Percentiles rank a stretch among this genome's conserved stretches.
phyloP scores from a whole-genome alignment of 2,888 invertebrate species.

The Sinodicranocentrus sp. region DNA sequence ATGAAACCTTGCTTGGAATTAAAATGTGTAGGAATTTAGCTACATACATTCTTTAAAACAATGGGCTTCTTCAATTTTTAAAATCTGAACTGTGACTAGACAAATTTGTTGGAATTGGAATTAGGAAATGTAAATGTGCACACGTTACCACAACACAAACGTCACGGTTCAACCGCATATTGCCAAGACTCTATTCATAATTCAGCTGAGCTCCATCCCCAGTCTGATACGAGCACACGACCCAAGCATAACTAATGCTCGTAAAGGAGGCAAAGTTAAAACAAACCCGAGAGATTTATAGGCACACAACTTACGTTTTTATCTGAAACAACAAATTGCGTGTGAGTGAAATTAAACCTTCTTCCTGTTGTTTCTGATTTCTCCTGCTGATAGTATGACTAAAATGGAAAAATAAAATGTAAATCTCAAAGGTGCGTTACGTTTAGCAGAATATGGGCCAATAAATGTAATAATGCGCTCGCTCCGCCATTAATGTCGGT shows the following conservation, averaged over 20 bases:
- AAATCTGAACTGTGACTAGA: too few species aligned
- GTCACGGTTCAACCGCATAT: too few species aligned
- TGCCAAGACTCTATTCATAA: too few species aligned
- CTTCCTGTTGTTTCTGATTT: slow-evolving; percentile 58
- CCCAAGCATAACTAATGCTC: background rate
- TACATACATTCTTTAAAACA: too few species aligned
- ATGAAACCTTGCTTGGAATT: too few species aligned
- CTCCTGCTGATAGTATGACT: slow-evolving; percentile 38
- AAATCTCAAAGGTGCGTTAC: slow-evolving; percentile 48
- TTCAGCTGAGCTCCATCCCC: too few species aligned
- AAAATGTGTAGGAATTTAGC: too few species aligned
- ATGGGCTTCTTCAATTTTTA: too few species aligned
- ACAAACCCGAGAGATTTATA: slow-evolving; percentile 50
- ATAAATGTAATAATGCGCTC: slow-evolving; percentile 34
- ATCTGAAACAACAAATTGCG: slow-evolving; percentile 58
- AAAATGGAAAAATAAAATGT: slow-evolving; percentile 31
- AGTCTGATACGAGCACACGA: background rate
- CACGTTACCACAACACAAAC: too few species aligned
- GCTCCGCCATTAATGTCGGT: slow-evolving; percentile 34
- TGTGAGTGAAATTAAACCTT: slow-evolving; percentile 63
- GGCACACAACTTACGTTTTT: slow-evolving; percentile 49
- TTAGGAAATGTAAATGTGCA: too few species aligned
- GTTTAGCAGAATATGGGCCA: slow-evolving; percentile 18
- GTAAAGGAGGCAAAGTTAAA: slow-evolving; percentile 29
- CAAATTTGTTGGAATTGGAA: too few species aligned